Evolutionary conservation across 2,113 vertebrate species (phyloP).

Genomic region (Lontra canadensis): DNA sequence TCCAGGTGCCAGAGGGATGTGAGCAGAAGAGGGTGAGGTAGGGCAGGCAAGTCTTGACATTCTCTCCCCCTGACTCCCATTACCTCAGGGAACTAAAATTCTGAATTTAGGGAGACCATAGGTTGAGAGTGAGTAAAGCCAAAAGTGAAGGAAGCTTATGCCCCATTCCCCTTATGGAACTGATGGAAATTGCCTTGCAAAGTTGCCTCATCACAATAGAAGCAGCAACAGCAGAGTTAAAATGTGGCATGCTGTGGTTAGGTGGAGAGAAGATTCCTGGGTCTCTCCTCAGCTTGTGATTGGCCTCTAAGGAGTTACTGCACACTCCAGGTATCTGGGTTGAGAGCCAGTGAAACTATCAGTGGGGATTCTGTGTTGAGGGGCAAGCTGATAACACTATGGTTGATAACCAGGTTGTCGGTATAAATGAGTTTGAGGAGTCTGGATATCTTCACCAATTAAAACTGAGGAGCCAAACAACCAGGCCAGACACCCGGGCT

Average conservation of each 20-base stretch:
- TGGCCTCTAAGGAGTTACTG: neutral
- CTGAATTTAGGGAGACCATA: neutral
- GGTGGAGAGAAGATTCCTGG: neutral
- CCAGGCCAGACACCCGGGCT: neutral
- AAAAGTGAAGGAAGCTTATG: neutral
- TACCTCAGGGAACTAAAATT: neutral
- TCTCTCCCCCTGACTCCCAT: neutral
- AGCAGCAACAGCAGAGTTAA: neutral
- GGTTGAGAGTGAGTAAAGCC: neutral
- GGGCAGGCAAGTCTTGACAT: neutral
- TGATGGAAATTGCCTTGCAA: neutral
- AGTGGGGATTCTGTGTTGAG: neutral
- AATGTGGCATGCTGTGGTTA: neutral
- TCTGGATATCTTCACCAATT: neutral
- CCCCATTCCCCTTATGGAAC: neutral
- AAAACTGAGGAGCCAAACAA: neutral
- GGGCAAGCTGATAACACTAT: neutral
- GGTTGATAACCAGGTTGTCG: neutral
- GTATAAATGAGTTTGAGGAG: neutral
- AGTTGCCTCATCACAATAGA: neutral
- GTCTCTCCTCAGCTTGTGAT: neutral
- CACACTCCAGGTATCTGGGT: neutral
- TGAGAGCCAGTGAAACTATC: neutral
- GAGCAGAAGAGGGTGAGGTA: slow-evolving; percentile 4
- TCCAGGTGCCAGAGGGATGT: neutral